phyloP scores from a whole-genome alignment of 2,797 vertebrate species.

The Cottoperca gobio region DNA sequence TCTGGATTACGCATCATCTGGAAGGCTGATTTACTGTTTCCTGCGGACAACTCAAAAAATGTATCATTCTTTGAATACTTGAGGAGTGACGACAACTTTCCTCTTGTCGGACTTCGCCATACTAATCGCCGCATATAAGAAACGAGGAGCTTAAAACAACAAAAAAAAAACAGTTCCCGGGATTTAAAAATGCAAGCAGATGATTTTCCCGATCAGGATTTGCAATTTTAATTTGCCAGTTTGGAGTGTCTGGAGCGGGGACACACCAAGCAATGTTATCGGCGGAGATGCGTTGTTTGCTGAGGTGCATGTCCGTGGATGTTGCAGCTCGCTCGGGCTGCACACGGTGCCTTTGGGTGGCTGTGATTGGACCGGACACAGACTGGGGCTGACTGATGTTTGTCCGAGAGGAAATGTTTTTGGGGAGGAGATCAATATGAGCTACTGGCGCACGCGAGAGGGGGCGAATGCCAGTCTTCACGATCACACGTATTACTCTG shows the following conservation, averaged over 20 bases:
- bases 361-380: constrained; percentile 80
- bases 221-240: constrained; percentile 24
- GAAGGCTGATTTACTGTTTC: constrained; percentile 32
- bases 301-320: constrained; percentile 63
- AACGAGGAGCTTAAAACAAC: neutral
- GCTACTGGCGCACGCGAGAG: constrained; percentile 50
- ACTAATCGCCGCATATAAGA: constrained; percentile 21
- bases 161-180: neutral
- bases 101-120: constrained; percentile 50
- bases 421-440: constrained; percentile 69
- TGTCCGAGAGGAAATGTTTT: constrained; percentile 68
- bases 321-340: constrained; percentile 72
- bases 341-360: constrained; percentile 68
- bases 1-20: constrained; percentile 23
- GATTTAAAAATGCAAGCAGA: constrained; percentile 46
- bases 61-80: constrained; percentile 75
- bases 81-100: constrained; percentile 82
- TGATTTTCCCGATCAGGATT: constrained; percentile 33
- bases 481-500: constrained; percentile 25
- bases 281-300: constrained; percentile 73
- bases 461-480: constrained; percentile 51
- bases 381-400: constrained; percentile 82
- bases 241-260: constrained; percentile 35
- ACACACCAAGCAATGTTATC: constrained; percentile 57
- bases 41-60: constrained; percentile 43